Conservation (phyloP, 2,888 invertebrate genomes). For the Bembecia ichneumoniformis region DNA sequence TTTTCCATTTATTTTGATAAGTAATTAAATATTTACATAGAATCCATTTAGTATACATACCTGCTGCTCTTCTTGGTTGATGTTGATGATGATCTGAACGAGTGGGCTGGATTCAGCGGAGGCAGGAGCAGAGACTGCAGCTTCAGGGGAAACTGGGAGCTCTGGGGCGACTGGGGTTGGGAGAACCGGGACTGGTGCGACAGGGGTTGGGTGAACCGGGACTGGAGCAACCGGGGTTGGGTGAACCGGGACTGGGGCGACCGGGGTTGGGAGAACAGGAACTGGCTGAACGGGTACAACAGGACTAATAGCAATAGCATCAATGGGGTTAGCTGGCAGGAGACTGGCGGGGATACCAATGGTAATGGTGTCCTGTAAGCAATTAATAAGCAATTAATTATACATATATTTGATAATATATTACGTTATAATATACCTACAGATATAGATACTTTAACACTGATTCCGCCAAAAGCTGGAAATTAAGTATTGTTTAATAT, state of each 20-base stretch:
- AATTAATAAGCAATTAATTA: constrained; percentile 5
- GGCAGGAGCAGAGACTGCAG: constrained; percentile 14
- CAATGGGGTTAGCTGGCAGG: constrained; percentile 12
- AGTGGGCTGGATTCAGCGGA: constrained; percentile 29
- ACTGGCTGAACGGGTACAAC: not conserved
- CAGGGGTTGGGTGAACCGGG: no score
- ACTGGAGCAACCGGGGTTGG: no score
- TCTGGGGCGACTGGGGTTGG: not conserved
- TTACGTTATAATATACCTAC: no score
- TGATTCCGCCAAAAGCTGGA: no score
- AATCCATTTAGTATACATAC: not conserved
- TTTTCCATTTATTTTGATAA: no score
- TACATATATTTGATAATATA: no score
- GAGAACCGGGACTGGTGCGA: not conserved
- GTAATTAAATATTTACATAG: no score
- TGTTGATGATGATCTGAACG: constrained; percentile 37
- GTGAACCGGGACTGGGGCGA: no score
- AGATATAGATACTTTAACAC: no score
- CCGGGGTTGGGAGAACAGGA: not conserved
- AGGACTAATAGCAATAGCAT: constrained; percentile 5
- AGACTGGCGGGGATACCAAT: constrained; percentile 15
- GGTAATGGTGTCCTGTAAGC: constrained; percentile 20
- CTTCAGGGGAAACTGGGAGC: not conserved
- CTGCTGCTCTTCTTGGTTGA: constrained; percentile 14
- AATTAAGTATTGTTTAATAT: no score